Conservation (phyloP, 2,113 vertebrate species). For the Microcebus murinus region DNA sequence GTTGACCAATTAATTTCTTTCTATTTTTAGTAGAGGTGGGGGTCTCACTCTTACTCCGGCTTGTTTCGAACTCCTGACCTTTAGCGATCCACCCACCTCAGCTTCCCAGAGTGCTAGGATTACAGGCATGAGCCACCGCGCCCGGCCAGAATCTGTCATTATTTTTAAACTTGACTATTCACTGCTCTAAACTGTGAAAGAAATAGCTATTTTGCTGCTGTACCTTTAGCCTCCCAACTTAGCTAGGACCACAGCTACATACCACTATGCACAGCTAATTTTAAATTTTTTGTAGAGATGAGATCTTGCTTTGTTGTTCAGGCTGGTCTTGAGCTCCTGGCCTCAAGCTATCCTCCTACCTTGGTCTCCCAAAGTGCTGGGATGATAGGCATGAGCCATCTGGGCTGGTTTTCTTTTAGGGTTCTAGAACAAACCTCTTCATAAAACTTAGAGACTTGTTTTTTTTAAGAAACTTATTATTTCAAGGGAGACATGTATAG, state of each 20-base stretch:
- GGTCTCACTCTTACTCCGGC: too few species aligned
- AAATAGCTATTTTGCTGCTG: neutral
- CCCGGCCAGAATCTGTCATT: neutral
- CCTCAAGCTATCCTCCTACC: neutral
- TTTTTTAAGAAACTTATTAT: neutral
- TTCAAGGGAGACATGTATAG: neutral
- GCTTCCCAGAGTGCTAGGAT: too few species aligned
- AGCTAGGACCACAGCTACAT: neutral
- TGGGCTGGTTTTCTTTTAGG: neutral
- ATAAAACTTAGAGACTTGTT: slow-evolving; percentile 38
- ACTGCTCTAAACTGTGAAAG: slow-evolving; percentile 38
- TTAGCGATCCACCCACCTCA: too few species aligned
- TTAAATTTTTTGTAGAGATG: neutral
- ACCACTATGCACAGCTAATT: neutral
- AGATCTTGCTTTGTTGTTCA: neutral
- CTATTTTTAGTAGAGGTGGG: too few species aligned
- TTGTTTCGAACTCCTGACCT: too few species aligned
- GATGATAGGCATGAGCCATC: neutral
- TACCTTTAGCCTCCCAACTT: neutral
- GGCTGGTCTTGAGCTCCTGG: neutral
- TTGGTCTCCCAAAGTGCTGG: neutral
- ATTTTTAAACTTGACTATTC: slow-evolving; percentile 36
- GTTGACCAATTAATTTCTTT: too few species aligned
- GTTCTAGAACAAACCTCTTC: slow-evolving; percentile 6
- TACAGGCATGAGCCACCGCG: too few species aligned